Evolutionary conservation across 2,888 invertebrate genomes (phyloP).

Genomic region (Cephus runcator): DNA sequence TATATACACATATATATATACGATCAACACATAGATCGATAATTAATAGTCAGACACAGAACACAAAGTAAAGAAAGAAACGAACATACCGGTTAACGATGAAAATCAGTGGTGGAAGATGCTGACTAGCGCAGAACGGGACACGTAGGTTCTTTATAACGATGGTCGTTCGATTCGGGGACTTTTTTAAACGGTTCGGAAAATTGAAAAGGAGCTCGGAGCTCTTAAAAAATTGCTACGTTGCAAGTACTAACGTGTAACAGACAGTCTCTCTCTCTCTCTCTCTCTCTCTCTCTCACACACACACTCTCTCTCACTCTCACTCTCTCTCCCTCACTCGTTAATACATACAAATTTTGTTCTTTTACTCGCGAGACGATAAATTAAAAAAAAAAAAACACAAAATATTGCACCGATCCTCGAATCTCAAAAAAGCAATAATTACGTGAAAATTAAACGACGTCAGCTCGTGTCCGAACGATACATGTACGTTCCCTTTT

Average conservation of each 20-base stretch:
- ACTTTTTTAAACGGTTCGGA: neutral
- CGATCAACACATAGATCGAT: neutral
- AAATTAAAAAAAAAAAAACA: neutral
- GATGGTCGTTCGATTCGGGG: neutral
- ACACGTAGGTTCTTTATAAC: constrained; percentile 15
- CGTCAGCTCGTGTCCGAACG: neutral
- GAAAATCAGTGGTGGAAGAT: constrained; percentile 65
- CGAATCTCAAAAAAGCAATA: neutral
- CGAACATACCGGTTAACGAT: constrained; percentile 65
- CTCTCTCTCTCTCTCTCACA: constrained; percentile 3
- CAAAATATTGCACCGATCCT: neutral
- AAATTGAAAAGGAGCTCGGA: neutral
- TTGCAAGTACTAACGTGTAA: neutral
- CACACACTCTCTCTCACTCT: neutral
- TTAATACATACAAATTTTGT: neutral
- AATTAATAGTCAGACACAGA: constrained; percentile 36
- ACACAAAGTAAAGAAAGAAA: constrained; percentile 62
- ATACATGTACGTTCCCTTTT: neutral
- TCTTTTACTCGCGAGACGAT: neutral
- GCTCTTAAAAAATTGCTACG: neutral
- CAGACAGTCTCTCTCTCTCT: constrained; percentile 4
- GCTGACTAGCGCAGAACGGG: constrained; percentile 48
- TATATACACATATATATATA: neutral
- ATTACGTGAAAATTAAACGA: neutral
- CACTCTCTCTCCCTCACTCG: neutral